Evolutionary conservation across 2,113 vertebrate species (phyloP), one percentile per base, ranked within the genome.

Genomic region (Cyanistes caeruleus): DNA sequence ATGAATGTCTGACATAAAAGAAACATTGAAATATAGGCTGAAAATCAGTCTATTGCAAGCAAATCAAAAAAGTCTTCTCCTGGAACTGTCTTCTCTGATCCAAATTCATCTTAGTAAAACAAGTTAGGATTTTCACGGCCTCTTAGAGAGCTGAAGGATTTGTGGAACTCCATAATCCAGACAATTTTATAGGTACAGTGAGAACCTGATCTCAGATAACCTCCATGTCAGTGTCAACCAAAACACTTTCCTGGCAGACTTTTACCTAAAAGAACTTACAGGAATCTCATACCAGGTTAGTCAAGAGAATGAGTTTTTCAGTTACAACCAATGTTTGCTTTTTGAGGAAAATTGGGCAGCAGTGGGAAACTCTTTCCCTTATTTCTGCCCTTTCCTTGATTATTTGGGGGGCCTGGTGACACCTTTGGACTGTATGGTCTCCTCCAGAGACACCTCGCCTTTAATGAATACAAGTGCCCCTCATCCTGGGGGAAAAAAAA

Each of bases 401-500:
- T 87, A 41, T 67, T 3, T 59, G 39, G 22, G 7, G 13, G 7
- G 9, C 5, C 9, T 81, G 21, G 11, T 80, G 51, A 62, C 14
- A 84, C 7, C 5, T 78, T 78, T 46, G 15, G 41, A 15, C 31
- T 65, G n/a, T 10, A 37, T 6, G 17, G 22, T 63, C 22, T 88
- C 39, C 44, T 70, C 28, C 33, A 62, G 37, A 81, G 5, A 55
- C 15, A 25, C 15, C 28, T 58, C n/a, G 14, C 19, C 33, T 69
- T 35, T 33, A 55, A 41, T 18, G 55, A 56, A 53, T 4, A 85
- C 35, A 48, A 39, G 7, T 33, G 27, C 13, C 20, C 52, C 5
- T 24, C 7, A 2, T 20, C 21, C 64, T 43, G 33, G 43, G 0
- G 0, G 9, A 25, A 33, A 8, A n/a, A 11, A 37, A 24, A 11